phyloP scores from a whole-genome alignment of 2,888 invertebrate species.

The Chrysomela aeneicollis region DNA sequence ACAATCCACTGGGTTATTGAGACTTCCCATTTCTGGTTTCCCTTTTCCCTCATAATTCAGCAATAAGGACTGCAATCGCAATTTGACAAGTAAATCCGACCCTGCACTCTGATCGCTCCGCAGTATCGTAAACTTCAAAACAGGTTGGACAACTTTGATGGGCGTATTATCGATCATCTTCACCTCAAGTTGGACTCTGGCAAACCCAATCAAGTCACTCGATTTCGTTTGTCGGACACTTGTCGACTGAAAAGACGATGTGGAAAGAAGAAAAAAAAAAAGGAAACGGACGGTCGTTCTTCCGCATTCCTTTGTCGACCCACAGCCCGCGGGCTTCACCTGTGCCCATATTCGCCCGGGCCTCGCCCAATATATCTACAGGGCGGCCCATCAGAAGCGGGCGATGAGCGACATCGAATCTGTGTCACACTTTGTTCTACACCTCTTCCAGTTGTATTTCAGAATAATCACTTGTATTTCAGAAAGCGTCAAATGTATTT shows the following conservation, averaged over 20 bases:
- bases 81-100: no score
- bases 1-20: no score
- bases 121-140: not conserved
- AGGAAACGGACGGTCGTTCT: slow-evolving; percentile 34
- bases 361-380: slow-evolving; percentile 41
- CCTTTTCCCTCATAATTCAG: no score
- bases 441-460: no score
- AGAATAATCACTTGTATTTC: no score
- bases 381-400: not conserved
- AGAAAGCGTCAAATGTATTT: no score
- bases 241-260: slow-evolving; percentile 19
- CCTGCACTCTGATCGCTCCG: no score
- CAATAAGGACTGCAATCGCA: no score
- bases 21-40: no score
- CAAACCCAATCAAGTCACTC: not conserved
- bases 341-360: slow-evolving; percentile 45
- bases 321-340: slow-evolving; percentile 49
- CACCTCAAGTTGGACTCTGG: not conserved
- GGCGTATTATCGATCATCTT: not conserved
- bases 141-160: not conserved
- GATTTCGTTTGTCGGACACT: slow-evolving; percentile 7
- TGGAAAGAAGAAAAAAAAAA: slow-evolving; percentile 24
- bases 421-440: no score
- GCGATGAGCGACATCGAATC: no score
- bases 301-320: slow-evolving; percentile 50